A percentile compares a stretch with the other conserved stretches of the same genome.
phyloP scores from a whole-genome alignment of 2,888 invertebrate species.

The Drosophila atroscutellata region DNA sequence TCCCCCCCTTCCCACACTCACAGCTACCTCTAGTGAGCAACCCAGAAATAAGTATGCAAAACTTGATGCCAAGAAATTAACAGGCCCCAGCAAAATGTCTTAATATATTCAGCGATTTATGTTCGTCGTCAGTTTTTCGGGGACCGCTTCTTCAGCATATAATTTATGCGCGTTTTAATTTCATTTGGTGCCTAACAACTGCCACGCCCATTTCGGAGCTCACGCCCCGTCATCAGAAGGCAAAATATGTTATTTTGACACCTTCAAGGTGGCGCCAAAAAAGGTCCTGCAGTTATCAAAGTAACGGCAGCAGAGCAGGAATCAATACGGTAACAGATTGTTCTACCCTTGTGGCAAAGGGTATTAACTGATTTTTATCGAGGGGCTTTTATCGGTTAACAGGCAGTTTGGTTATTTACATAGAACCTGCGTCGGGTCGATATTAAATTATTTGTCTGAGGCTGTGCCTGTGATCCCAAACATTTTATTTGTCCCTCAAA shows the following conservation, averaged over 20 bases:
- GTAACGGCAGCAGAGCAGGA: constrained; percentile 21
- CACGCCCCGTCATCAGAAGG: not conserved
- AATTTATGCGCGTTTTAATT: constrained; percentile 81
- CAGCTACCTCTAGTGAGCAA: not conserved
- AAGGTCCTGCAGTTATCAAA: constrained; percentile 14
- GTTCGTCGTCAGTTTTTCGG: constrained; percentile 34
- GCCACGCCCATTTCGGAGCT: constrained; percentile 65
- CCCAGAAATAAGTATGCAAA: constrained; percentile 52
- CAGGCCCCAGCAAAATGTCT: constrained; percentile 63
- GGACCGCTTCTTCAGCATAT: constrained; percentile 48
- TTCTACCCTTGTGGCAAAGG: constrained; percentile 39
- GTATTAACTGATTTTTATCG: constrained; percentile 39
- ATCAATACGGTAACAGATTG: constrained; percentile 60
- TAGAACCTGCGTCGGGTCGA: constrained; percentile 1
- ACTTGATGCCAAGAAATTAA: constrained; percentile 61
- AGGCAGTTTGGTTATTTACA: constrained; percentile 19
- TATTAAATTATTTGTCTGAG: constrained; percentile 26
- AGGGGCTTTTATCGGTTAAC: constrained; percentile 1
- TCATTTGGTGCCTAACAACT: constrained; percentile 76
- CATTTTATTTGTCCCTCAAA: not conserved
- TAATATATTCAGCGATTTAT: constrained; percentile 75
- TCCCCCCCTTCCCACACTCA: not conserved
- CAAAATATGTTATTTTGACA: constrained; percentile 80
- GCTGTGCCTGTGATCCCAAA: not conserved
- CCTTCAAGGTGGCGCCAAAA: constrained; percentile 73